Conservation (phyloP, 2,113 vertebrate genomes). For the Neopipo cinnamomea region DNA sequence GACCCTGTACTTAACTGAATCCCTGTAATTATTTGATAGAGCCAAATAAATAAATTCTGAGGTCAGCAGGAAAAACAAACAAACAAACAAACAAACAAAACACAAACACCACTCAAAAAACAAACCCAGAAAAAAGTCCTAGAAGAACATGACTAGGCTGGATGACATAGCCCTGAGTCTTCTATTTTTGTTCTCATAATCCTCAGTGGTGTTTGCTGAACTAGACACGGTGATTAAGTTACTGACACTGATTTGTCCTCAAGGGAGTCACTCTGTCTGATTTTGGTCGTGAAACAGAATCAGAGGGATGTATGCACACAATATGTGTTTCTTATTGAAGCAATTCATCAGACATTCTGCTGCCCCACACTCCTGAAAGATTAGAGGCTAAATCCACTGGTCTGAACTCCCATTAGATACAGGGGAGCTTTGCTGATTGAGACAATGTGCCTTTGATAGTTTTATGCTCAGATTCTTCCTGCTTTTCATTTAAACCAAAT, state of each 20-base stretch:
- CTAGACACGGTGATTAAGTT: background rate
- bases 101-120: background rate
- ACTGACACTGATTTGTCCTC: background rate
- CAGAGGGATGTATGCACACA: background rate
- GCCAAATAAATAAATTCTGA: background rate
- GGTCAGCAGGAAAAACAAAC: background rate
- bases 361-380: background rate
- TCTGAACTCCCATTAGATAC: background rate
- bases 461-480: background rate
- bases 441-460: background rate
- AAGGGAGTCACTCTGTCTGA: background rate
- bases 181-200: background rate
- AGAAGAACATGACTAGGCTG: background rate
- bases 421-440: background rate
- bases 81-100: background rate
- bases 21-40: background rate
- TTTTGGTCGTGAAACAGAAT: background rate
- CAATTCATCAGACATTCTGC: background rate
- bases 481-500: background rate
- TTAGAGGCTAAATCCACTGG: background rate
- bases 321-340: background rate
- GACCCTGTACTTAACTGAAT: background rate
- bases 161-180: background rate
- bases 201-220: background rate
- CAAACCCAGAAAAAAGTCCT: background rate